Base-by-base conservation (phyloP, 2,113 vertebrate genomes). In the Pagrus major region DNA sequence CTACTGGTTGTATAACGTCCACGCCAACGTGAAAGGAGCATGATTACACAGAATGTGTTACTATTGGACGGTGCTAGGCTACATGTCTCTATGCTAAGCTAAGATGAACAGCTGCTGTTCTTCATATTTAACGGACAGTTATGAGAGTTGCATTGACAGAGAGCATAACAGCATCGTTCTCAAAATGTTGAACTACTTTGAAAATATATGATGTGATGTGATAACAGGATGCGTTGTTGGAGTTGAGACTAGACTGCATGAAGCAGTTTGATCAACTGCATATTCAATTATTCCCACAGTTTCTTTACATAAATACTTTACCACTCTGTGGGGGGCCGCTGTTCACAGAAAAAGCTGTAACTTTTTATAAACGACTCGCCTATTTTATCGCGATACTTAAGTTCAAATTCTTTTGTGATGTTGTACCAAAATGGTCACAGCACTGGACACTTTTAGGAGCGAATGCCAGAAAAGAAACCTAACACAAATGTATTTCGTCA, bases 261-360 rank as follows among this genome's bases (percentile, higher is more conserved):
- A 69, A 60, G 52, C 61, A 69, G 68, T 80, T 84, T 80, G 63
- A 64, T 41, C 52, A 71, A 33, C 9, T 23, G 71, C 61, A 56
- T 51, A 80, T 78, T 76, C 81, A 80, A 90, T 71, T 58, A 61
- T 65, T 86, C 77, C 54, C n/a, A 65, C 69, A 65, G 60, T 78
- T 77, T 76, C n/a, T n/a, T n/a, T 66, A 35, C 71, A 66, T 85
- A 78, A 79, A 89, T 86, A 71, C 73, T 85, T 83, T 59, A 86
- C 41, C 71, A 0, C 47, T 64, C 59, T 66, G 66, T 76, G 68
- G 76, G 60, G 14, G 52, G 49, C 52, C 66, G 78, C 78, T 81
- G 31, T 25, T 86, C 60, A 65, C 61, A 51, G 67, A 61, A 31
- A 74, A 31, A 8, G 23, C 58, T 41, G 49, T 55, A 65, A 71